These are phyloP conservation scores for Cassiopea andromeda DNA, from an alignment of 30 jellyfish, hydroid and myxozoan genomes.

Conservation along the genomic window DNA sequence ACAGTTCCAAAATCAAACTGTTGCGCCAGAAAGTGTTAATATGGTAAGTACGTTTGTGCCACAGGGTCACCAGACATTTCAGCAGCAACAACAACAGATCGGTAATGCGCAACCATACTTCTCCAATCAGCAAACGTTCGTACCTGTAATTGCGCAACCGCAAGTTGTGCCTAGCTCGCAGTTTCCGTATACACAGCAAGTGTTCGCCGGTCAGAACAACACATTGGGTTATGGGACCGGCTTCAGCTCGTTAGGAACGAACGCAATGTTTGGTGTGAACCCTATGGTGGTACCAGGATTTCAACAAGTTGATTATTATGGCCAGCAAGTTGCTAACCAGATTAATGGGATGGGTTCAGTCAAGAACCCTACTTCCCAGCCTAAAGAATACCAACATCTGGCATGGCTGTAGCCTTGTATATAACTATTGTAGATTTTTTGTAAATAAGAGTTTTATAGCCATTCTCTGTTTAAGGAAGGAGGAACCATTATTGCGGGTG, in stretches of 20 bases:
- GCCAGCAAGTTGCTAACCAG: constrained; percentile 5
- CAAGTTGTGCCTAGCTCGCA: constrained; percentile 18
- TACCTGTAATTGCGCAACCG: constrained; percentile 10
- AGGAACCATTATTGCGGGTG: too few relatives aligned
- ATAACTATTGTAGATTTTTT: constrained; percentile 3
- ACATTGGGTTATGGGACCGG: constrained; percentile 14
- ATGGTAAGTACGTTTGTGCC: background rate
- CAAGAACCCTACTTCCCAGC: background rate
- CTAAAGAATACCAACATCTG: constrained; percentile 63
- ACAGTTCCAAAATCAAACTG: constrained; percentile 9
- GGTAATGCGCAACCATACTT: background rate
- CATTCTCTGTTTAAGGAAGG: background rate
- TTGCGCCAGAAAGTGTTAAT: background rate
- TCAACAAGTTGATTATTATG: constrained; percentile 18
- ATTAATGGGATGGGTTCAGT: background rate
- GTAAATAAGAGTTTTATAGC: constrained; percentile 31
- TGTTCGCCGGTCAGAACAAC: constrained; percentile 19
- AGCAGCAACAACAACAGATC: constrained; percentile 10
- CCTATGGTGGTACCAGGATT: constrained; percentile 1
- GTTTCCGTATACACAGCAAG: constrained; percentile 33
- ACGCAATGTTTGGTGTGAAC: background rate
- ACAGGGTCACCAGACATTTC: background rate
- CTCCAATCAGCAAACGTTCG: background rate
- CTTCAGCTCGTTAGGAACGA: background rate
- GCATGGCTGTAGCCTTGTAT: constrained; percentile 65